phyloP scores from a whole-genome alignment of 2,113 vertebrate genomes.

The Ictalurus furcatus region DNA sequence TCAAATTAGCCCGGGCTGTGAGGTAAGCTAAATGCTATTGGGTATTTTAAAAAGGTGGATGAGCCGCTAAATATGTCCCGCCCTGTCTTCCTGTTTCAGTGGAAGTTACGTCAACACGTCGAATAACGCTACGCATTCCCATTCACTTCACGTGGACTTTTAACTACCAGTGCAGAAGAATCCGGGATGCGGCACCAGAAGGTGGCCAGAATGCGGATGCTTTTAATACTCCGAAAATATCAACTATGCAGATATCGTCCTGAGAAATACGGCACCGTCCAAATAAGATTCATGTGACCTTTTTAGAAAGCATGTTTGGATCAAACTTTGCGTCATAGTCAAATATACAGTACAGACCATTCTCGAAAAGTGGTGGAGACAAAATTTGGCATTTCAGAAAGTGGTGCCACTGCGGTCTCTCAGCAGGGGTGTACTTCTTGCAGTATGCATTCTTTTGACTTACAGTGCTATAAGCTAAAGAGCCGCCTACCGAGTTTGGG shows the following conservation, averaged over 20 bases:
- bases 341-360: neutral
- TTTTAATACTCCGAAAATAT: neutral
- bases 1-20: too few species aligned
- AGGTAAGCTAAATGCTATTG: too few species aligned
- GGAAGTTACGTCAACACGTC: too few species aligned
- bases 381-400: neutral
- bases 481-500: neutral
- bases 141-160: too few species aligned
- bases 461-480: constrained; percentile 21
- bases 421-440: neutral
- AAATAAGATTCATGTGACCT: neutral
- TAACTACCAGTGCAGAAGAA: neutral
- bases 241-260: too few species aligned
- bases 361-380: neutral
- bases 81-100: too few species aligned
- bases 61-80: too few species aligned
- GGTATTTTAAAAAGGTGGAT: too few species aligned
- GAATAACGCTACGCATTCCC: too few species aligned
- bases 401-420: neutral
- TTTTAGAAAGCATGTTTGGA: neutral
- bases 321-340: neutral
- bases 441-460: neutral
- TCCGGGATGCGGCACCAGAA: neutral
- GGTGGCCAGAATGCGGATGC: neutral
- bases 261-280: neutral